A percentile compares a stretch with the other conserved stretches of the same genome.
Evolutionary conservation across 2,888 invertebrate genomes (phyloP).

Genomic region (Dicyrtoma fusca): DNA sequence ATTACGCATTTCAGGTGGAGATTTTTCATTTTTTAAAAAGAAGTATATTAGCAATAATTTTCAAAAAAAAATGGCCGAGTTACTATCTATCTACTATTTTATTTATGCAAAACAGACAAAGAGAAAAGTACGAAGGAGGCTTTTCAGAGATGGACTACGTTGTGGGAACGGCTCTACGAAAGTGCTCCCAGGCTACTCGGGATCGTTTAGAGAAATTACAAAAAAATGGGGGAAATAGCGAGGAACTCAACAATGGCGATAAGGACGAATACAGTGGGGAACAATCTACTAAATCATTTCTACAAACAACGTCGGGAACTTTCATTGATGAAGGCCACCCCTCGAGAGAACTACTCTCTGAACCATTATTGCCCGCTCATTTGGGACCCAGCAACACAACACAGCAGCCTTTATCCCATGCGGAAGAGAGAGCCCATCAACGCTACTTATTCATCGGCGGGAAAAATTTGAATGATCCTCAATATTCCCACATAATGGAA

Average conservation of each 20-base stretch:
- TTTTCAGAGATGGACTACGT: conserved; percentile 26
- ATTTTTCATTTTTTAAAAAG: background rate
- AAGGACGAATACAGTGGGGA: background rate
- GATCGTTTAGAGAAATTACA: background rate
- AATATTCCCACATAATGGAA: too few relatives aligned
- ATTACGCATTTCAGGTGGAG: conserved; percentile 19
- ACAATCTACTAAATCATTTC: background rate
- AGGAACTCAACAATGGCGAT: background rate
- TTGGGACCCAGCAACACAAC: background rate
- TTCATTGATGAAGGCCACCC: background rate
- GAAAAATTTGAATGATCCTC: conserved; percentile 1
- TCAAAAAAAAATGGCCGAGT: background rate
- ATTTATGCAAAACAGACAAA: background rate
- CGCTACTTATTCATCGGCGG: conserved; percentile 8
- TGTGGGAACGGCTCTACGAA: conserved; percentile 9
- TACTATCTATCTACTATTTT: background rate
- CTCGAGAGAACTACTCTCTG: background rate
- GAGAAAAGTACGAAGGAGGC: conserved; percentile 4
- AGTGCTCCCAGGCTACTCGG: background rate
- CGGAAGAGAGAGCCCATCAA: background rate
- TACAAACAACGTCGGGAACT: background rate
- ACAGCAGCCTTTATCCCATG: background rate
- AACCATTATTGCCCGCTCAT: background rate
- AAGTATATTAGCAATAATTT: background rate
- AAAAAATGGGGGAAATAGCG: background rate